Percentiles rank a stretch among this genome's conserved stretches.
Conservation (phyloP, 2,888 invertebrate species). For the Pardosa pseudoannulata region DNA sequence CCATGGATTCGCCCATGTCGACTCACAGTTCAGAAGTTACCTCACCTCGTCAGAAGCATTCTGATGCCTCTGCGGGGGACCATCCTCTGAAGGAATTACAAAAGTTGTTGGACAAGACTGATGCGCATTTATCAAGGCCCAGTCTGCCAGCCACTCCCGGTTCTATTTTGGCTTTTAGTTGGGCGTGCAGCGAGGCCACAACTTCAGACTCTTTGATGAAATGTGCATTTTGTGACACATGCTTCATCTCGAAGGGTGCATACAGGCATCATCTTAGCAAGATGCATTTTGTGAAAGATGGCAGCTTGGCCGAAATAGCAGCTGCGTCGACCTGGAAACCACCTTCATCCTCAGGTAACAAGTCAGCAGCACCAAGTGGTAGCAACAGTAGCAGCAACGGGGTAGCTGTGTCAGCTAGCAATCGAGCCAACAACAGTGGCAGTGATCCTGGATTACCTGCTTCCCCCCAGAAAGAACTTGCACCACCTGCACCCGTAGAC, state of each 20-base stretch:
- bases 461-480: slow-evolving; percentile 57
- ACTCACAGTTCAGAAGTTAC: slow-evolving; percentile 44
- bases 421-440: slow-evolving; percentile 77
- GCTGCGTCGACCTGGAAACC: slow-evolving; percentile 76
- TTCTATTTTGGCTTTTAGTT: slow-evolving; percentile 92
- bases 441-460: slow-evolving; percentile 77
- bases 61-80: slow-evolving; percentile 77
- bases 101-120: slow-evolving; percentile 96
- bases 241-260: slow-evolving; percentile 96
- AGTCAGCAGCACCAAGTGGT: slow-evolving; percentile 8
- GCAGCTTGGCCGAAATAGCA: slow-evolving; percentile 87
- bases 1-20: slow-evolving; percentile 57
- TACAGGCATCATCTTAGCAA: slow-evolving; percentile 97
- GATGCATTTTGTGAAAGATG: slow-evolving; percentile 96
- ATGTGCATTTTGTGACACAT: slow-evolving; percentile 95
- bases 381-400: slow-evolving; percentile 69
- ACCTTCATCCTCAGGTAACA: slow-evolving; percentile 64
- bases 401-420: slow-evolving; percentile 74
- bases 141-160: slow-evolving; percentile 80
- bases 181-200: slow-evolving; percentile 93
- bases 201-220: slow-evolving; percentile 88
- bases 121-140: slow-evolving; percentile 79
- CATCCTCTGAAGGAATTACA: slow-evolving; percentile 96
- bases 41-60: slow-evolving; percentile 70
- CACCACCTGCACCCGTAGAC: slow-evolving; percentile 81